Evolutionary conservation across 2,797 vertebrate genomes (phyloP).

Genomic region (Pithecia hirsuta): DNA sequence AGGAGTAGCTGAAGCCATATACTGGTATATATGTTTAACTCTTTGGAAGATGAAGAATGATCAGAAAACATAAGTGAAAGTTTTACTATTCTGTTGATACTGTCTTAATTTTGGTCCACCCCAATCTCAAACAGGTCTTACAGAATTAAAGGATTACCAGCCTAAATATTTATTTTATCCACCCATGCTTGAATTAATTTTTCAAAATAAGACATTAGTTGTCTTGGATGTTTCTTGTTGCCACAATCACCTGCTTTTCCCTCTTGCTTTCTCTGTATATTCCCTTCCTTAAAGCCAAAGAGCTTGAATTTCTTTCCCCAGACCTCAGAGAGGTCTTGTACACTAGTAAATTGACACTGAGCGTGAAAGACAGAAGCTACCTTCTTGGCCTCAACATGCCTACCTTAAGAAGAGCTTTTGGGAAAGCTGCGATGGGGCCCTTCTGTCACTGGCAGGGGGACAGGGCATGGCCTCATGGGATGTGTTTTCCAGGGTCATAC

Average conservation of each 20-base stretch:
- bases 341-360: neutral
- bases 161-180: neutral
- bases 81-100: neutral
- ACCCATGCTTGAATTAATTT: neutral
- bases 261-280: neutral
- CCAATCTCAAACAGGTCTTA: neutral
- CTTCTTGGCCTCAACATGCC: neutral
- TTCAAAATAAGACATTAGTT: neutral
- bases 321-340: neutral
- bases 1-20: neutral
- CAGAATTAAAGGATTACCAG: neutral
- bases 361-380: too few species aligned
- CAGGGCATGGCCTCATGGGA: fast-evolving
- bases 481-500: neutral
- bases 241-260: neutral
- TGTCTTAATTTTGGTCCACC: neutral
- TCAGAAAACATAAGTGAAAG: neutral
- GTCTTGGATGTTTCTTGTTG: neutral
- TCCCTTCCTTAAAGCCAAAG: neutral
- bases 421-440: neutral
- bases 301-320: neutral
- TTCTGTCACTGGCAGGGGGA: neutral
- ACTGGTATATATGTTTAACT: neutral
- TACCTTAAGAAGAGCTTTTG: neutral
- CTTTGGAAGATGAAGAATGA: neutral